A percentile compares a stretch with the other conserved stretches of the same genome.
Evolutionary conservation across 2,888 invertebrate species (phyloP).

Genomic region (Leptopilina drosophilae): DNA sequence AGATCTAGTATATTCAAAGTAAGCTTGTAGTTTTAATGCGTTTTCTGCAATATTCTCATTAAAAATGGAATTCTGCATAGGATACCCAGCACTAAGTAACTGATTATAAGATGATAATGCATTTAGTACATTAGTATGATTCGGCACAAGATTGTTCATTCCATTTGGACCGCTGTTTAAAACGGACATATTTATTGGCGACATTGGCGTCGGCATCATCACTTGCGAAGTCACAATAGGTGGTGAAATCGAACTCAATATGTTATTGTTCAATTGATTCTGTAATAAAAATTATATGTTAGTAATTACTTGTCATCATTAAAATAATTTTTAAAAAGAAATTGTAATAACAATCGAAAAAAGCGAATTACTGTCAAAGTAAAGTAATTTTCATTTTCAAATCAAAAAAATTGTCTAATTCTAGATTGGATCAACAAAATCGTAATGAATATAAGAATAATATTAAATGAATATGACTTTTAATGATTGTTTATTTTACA

Average conservation of each 20-base stretch:
- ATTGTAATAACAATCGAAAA: too few species aligned
- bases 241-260: not conserved
- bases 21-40: not conserved
- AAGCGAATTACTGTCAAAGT: too few species aligned
- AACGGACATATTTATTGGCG: slow-evolving; percentile 34
- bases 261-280: slow-evolving; percentile 1
- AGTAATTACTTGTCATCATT: not conserved
- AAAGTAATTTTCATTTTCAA: too few species aligned
- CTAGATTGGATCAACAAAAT: too few species aligned
- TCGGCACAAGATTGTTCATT: not conserved
- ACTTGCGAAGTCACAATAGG: slow-evolving; percentile 32
- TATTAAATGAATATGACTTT: too few species aligned
- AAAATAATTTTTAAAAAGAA: not conserved
- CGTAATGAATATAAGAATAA: too few species aligned
- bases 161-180: slow-evolving; percentile 59
- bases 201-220: slow-evolving; percentile 36
- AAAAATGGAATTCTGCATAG: slow-evolving; percentile 52
- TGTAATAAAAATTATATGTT: not conserved
- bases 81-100: slow-evolving; percentile 53
- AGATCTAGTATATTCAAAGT: slow-evolving; percentile 8
- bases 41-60: not conserved
- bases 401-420: too few species aligned
- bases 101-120: slow-evolving; percentile 59
- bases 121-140: slow-evolving; percentile 69
- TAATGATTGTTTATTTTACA: too few species aligned